Evolutionary conservation across 2,797 vertebrate species (phyloP).

Genomic region (Pitangus sulphuratus): DNA sequence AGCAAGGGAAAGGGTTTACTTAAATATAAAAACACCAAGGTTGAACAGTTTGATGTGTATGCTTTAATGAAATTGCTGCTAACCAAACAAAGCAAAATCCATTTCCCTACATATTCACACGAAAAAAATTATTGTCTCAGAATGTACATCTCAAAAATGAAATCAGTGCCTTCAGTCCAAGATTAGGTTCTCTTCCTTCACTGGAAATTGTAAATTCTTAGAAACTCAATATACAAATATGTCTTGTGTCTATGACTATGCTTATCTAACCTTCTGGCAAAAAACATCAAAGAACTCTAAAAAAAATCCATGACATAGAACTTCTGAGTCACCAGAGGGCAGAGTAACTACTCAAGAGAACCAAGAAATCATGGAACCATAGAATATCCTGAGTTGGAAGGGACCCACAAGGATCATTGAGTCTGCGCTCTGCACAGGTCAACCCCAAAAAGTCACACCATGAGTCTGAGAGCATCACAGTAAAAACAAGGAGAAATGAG

Average conservation of each 20-base stretch:
- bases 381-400: neutral
- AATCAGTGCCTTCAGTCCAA: neutral
- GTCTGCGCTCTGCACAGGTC: neutral
- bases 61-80: neutral
- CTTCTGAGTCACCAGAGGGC: conserved; percentile 11
- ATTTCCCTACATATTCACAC: neutral
- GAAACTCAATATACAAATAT: neutral
- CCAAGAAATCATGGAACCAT: neutral
- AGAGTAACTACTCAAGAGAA: neutral
- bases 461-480: neutral
- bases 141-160: neutral
- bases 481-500: neutral
- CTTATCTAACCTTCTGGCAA: neutral
- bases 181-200: neutral
- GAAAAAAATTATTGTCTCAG: neutral
- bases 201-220: neutral
- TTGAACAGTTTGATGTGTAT: neutral
- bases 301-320: neutral
- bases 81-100: neutral
- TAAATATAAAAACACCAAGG: neutral
- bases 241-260: neutral
- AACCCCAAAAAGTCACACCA: neutral
- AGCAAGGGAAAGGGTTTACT: neutral
- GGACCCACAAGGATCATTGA: neutral
- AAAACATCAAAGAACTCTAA: neutral